Evolutionary conservation across 2,888 invertebrate genomes (phyloP).

Genomic region (Pseudococcus jackbeardsleyi): DNA sequence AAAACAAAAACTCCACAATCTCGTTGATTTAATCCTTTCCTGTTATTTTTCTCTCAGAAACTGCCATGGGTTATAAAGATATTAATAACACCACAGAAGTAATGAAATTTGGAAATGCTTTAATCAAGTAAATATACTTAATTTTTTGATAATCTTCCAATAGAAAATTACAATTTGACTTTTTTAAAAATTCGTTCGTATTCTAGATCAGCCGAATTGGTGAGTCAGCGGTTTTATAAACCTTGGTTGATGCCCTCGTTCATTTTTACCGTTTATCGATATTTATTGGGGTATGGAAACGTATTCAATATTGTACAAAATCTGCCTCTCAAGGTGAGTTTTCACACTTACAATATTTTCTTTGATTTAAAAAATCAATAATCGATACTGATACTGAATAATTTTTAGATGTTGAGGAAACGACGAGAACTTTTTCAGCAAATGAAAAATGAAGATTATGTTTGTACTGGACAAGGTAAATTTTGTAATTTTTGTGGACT

Average conservation of each 20-base stretch:
- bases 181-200: neutral
- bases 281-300: slow-evolving; percentile 65
- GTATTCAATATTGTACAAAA: slow-evolving; percentile 40
- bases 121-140: slow-evolving; percentile 66
- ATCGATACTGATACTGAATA: neutral
- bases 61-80: slow-evolving; percentile 67
- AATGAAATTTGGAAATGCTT: slow-evolving; percentile 67
- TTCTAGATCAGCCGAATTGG: slow-evolving; percentile 67
- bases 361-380: too few species aligned
- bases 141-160: neutral
- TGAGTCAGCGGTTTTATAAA: slow-evolving; percentile 67
- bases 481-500: neutral
- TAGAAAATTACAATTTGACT: too few species aligned
- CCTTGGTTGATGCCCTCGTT: slow-evolving; percentile 67
- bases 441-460: slow-evolving; percentile 16
- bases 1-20: neutral
- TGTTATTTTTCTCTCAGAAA: slow-evolving; percentile 65
- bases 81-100: slow-evolving; percentile 66
- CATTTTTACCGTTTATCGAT: slow-evolving; percentile 66
- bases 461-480: slow-evolving; percentile 9
- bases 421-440: neutral
- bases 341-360: too few species aligned
- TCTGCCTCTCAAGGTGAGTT: slow-evolving; percentile 22
- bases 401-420: slow-evolving; percentile 21
- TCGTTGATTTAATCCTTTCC: neutral